A percentile compares a stretch with the other conserved stretches of the same genome.
Conservation (phyloP, 2,888 invertebrate genomes). For the Hedychridium roseum region DNA sequence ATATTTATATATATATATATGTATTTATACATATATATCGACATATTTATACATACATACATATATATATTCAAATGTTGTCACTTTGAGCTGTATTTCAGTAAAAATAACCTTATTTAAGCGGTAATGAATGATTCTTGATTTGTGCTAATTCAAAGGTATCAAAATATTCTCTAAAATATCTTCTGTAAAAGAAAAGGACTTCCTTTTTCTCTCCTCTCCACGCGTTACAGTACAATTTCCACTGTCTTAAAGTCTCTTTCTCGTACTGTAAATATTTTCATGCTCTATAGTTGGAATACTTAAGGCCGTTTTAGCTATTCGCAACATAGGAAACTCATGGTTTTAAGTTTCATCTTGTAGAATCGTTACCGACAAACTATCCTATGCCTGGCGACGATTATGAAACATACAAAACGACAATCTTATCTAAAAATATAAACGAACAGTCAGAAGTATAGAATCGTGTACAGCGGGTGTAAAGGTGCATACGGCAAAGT, state of each 20-base stretch:
- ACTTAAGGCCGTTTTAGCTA: constrained; percentile 55
- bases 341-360: constrained; percentile 49
- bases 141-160: constrained; percentile 58
- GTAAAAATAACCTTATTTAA: constrained; percentile 58
- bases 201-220: constrained; percentile 23
- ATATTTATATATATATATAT: too few species aligned
- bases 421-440: constrained; percentile 27
- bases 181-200: constrained; percentile 40
- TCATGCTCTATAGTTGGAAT: constrained; percentile 40
- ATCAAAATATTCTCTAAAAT: constrained; percentile 62
- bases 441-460: constrained; percentile 19
- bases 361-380: constrained; percentile 28
- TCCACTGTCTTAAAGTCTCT: constrained; percentile 11
- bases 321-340: constrained; percentile 50
- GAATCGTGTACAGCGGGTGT: constrained; percentile 18
- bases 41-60: too few species aligned
- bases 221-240: constrained; percentile 4
- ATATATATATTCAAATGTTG: too few species aligned
- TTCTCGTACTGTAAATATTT: constrained; percentile 31
- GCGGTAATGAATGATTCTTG: constrained; percentile 50
- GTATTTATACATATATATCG: too few species aligned
- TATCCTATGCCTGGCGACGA: constrained; percentile 30
- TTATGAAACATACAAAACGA: constrained; percentile 47
- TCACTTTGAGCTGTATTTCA: constrained; percentile 54
- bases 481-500: background rate